These are phyloP conservation scores for Drosophila stalkeri DNA, from an alignment of 2,888 invertebrate genomes.

Conservation along the genomic window DNA sequence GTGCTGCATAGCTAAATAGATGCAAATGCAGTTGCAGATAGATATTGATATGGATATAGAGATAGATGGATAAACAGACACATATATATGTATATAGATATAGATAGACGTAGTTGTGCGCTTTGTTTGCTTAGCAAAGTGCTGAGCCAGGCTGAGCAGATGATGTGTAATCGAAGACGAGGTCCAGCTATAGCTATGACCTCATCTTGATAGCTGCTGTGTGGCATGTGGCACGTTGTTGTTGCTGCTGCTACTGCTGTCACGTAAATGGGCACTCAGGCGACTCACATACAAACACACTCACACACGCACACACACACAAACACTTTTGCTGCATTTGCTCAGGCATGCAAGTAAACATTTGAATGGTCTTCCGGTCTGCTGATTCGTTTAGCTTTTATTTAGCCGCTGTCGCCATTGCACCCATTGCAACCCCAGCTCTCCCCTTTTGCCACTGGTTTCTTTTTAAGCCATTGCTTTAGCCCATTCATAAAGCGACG, in stretches of 20 bases:
- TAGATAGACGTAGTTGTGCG: conserved; percentile 3
- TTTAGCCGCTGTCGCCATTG: conserved; percentile 45
- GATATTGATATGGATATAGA: neutral
- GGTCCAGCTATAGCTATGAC: conserved; percentile 54
- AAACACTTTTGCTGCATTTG: conserved; percentile 25
- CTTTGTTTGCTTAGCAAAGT: conserved; percentile 69
- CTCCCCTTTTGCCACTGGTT: neutral
- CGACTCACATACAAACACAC: conserved; percentile 40
- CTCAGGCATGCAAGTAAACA: conserved; percentile 57
- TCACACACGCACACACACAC: conserved; percentile 8
- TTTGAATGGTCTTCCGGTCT: conserved; percentile 75
- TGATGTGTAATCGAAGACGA: conserved; percentile 68
- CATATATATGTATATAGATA: neutral
- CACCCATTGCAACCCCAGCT: neutral
- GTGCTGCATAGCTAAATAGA: conserved; percentile 30
- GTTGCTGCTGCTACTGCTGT: conserved; percentile 27
- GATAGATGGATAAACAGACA: neutral
- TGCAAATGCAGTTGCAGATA: conserved; percentile 9
- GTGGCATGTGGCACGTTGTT: conserved; percentile 19
- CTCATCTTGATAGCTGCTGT: conserved; percentile 62
- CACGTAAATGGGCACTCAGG: conserved; percentile 60
- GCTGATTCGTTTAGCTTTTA: conserved; percentile 74
- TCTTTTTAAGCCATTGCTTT: conserved; percentile 24
- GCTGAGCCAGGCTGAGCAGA: conserved; percentile 44
- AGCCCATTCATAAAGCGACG: conserved; percentile 61